Evolutionary conservation across 2,888 invertebrate species (phyloP), one percentile per base, ranked within the genome.

Genomic region (Ernsta delagoae): DNA sequence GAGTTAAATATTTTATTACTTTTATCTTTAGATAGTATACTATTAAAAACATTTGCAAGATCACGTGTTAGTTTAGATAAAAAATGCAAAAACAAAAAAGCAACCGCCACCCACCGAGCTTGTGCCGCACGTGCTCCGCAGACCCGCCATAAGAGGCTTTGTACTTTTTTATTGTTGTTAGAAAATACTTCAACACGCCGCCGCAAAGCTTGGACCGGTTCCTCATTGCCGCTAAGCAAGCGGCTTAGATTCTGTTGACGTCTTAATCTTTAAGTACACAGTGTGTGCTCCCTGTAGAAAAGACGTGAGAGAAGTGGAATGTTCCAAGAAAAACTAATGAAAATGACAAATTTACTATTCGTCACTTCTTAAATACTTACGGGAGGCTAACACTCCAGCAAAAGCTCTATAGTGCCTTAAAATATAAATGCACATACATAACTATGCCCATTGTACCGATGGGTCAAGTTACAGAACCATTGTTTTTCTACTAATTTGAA

Each of bases 51-150:
- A 36, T 80, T 74, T 80, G 75, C 78, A 73, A 65, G 76, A 79
- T 84, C 83, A 85, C 81, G 82, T 84, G 83, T 83, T 73, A 75
- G 67, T 72, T 79, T 79, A 82, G 77, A 50, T 24, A 81, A 77
- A 80, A 81, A 79, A 75, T 74, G 74, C 65, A 74, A 78, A 77
- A 76, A 75, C 71, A 66, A 56, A 56, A 63, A 54, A 60, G 73
- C 74, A 68, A 64, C 75, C 74, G 74, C 79, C 78, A 77, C 79
- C 78, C 80, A 81, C 80, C 56, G 75, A 53, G 77, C 63, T 70
- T 59, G 72, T 61, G 63, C 63, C 78, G 75, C 81, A 83, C 85
- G 83, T 83, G 82, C 81, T 81, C 74, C 72, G 9, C 77, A 73
- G 73, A 72, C 65, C 59, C 59, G 53, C 48, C 53, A 4, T 31